Evolutionary conservation across 2,797 vertebrate species (phyloP), one percentile per base, ranked within the genome.

Genomic region (Enoplosus armatus): DNA sequence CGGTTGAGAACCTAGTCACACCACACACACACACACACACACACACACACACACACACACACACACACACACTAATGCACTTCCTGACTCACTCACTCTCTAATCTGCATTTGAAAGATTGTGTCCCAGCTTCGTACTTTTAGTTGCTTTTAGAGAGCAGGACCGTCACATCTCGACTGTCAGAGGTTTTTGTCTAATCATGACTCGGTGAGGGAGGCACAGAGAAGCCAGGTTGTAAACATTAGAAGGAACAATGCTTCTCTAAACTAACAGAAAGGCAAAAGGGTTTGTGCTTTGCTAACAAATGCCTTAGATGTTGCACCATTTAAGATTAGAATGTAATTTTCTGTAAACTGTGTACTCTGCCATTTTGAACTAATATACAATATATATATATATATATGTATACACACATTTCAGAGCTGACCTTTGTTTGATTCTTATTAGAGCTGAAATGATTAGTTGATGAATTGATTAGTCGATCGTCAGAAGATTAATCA

Each of bases 1-100:
- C 83, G 67, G 83, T 82, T 66, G 69, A 87, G 62, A 87, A 81
- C 61, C 56, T 15, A 62, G 79, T 87, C 71, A 70, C 77, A 84
- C 20, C 64, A 75, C 70, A 73, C 81, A 74, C 70, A 60, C 39
- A 64, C 62, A 60, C 60, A 51, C 31, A 37, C n/a, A 43, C 66
- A n/a, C 45, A 72, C 33, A 31, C 58, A 35, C 22, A 48, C 16
- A 72, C 61, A 80, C 56, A 54, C 56, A 68, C 12, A 43, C 31
- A 43, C n/a, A 56, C 62, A 69, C 53, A 82, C 11, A 45, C 31
- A 69, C 60, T 75, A 74, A 77, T 31, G 35, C 62, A 51, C 51
- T 56, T 55, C 47, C 66, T 77, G 48, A 73, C 73, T 85, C 59
- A 84, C 10, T 62, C 68, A 27, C 29, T 72, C 64, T 72, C 55